Percentiles rank a stretch among this genome's conserved stretches.
Conservation (phyloP, 1,140 invertebrate genomes). For the Littorina saxatilis region DNA sequence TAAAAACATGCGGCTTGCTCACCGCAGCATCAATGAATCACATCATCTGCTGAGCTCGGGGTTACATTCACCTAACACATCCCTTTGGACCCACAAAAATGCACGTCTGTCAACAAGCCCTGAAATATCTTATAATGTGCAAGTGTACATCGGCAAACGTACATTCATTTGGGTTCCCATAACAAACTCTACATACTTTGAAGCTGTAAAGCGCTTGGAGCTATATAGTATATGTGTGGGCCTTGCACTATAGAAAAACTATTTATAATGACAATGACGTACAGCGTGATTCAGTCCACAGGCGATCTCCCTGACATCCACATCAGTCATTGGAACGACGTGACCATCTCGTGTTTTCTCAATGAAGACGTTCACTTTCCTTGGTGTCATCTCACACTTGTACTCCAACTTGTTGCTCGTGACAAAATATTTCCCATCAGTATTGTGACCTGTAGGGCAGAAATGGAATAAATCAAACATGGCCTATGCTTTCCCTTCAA, state of each 20-base stretch:
- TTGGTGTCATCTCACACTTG: conserved; percentile 89
- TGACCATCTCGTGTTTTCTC: conserved; percentile 93
- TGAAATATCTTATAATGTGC: too few species aligned
- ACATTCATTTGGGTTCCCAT: too few species aligned
- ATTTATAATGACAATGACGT: conserved; percentile 58
- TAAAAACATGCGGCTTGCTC: neutral
- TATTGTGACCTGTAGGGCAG: conserved; percentile 86
- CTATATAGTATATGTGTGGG: too few species aligned
- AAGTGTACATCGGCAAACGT: too few species aligned
- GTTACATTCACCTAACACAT: too few species aligned
- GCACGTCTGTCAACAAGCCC: too few species aligned
- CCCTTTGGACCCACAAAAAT: too few species aligned
- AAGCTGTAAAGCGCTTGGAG: too few species aligned
- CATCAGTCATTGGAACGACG: conserved; percentile 87
- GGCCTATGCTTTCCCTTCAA: too few species aligned
- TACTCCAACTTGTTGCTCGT: conserved; percentile 91
- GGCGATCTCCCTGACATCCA: conserved; percentile 91
- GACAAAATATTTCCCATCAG: conserved; percentile 95
- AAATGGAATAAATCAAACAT: neutral
- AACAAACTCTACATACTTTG: too few species aligned
- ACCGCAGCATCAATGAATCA: neutral
- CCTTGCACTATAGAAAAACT: too few species aligned
- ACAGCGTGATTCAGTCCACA: conserved; percentile 94
- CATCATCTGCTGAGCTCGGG: too few species aligned
- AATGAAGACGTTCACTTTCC: conserved; percentile 89